A percentile compares a stretch with the other conserved stretches of the same genome.
These are phyloP conservation scores for Micoletzkya japonica DNA, from an alignment of 2,888 invertebrate species.

Conservation along the genomic window DNA sequence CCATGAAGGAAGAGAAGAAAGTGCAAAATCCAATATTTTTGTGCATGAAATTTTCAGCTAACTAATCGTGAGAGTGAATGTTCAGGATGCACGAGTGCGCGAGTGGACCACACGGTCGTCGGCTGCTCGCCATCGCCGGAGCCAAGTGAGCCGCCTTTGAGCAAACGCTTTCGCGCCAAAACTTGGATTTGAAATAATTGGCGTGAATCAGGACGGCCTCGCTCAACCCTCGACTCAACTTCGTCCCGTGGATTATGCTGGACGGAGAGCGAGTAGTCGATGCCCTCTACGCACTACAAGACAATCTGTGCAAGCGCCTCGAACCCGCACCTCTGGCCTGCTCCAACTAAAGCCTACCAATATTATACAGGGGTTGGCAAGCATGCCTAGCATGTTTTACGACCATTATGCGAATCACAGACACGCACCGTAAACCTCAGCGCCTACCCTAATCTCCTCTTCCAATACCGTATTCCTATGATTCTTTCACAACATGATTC, in stretches of 20 bases:
- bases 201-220: slow-evolving; percentile 35
- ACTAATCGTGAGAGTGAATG: too few species aligned
- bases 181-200: background rate
- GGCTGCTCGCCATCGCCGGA: slow-evolving; percentile 57
- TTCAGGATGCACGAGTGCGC: slow-evolving; percentile 55
- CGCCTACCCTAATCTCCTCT: too few species aligned
- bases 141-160: slow-evolving; percentile 36
- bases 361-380: too few species aligned
- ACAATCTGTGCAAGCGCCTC: slow-evolving; percentile 58
- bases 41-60: too few species aligned
- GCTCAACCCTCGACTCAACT: slow-evolving; percentile 50
- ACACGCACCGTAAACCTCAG: too few species aligned
- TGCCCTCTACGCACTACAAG: slow-evolving; percentile 58
- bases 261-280: slow-evolving; percentile 56
- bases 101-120: slow-evolving; percentile 49
- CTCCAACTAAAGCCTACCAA: slow-evolving; percentile 12
- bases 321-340: slow-evolving; percentile 42
- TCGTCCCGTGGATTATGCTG: slow-evolving; percentile 63
- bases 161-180: background rate
- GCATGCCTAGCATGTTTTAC: too few species aligned
- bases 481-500: too few species aligned
- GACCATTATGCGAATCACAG: too few species aligned
- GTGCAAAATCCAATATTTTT: too few species aligned
- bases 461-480: too few species aligned
- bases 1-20: too few species aligned